phyloP scores from a whole-genome alignment of 2,888 invertebrate species.

The Mythimna pallens region DNA sequence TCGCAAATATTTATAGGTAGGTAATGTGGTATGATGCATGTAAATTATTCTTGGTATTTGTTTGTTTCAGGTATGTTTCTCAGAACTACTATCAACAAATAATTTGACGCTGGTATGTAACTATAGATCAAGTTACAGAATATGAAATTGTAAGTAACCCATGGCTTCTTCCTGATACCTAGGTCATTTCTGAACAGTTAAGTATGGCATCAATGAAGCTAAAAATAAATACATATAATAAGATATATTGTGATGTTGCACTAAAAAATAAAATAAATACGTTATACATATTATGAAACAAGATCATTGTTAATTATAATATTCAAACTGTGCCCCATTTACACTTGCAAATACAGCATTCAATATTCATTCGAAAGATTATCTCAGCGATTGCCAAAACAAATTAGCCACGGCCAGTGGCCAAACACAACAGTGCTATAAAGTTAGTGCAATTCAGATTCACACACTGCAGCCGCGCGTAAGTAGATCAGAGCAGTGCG shows the following conservation, averaged over 20 bases:
- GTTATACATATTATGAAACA: background rate
- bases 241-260: too few species aligned
- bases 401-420: conserved; percentile 45
- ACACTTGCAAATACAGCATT: conserved; percentile 20
- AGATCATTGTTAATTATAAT: background rate
- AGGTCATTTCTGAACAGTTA: too few species aligned
- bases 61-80: conserved; percentile 43
- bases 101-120: background rate
- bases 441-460: conserved; percentile 32
- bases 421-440: conserved; percentile 36
- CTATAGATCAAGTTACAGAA: too few species aligned
- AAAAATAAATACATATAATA: too few species aligned
- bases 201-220: too few species aligned
- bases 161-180: too few species aligned
- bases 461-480: conserved; percentile 40
- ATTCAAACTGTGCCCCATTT: conserved; percentile 14
- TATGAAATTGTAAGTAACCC: conserved; percentile 1
- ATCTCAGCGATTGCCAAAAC: conserved; percentile 44
- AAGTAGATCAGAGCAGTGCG: conserved; percentile 32
- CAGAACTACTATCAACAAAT: too few species aligned
- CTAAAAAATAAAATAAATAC: too few species aligned
- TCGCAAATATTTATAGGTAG: background rate
- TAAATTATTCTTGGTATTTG: conserved; percentile 7
- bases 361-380: conserved; percentile 29
- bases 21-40: background rate